A percentile compares a stretch with the other conserved stretches of the same genome.
Conservation (phyloP, 2,797 vertebrate genomes). For the Tympanoctomys barrerae region DNA sequence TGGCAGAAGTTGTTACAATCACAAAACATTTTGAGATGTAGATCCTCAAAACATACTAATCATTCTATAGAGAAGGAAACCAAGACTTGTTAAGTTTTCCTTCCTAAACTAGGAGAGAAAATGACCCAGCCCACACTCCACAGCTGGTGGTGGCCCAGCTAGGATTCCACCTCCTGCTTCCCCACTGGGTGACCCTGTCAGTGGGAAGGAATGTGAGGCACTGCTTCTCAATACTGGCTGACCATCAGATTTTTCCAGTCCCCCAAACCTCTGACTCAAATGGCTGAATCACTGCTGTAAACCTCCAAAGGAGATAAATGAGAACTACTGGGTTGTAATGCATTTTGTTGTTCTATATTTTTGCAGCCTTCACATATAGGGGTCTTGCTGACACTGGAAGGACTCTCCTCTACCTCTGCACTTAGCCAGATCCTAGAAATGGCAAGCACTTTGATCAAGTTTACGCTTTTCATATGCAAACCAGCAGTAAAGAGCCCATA, state of each 20-base stretch:
- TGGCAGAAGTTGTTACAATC: neutral
- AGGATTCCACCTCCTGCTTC: rapidly evolving
- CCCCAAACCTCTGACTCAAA: neutral
- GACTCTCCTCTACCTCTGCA: neutral
- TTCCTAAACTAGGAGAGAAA: neutral
- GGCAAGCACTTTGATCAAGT: neutral
- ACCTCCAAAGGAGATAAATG: neutral
- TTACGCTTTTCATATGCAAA: neutral
- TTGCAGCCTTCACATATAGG: neutral
- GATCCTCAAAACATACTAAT: neutral
- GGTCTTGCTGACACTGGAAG: neutral
- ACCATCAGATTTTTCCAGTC: rapidly evolving
- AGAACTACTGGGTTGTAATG: neutral
- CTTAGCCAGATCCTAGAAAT: neutral
- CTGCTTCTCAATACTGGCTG: neutral
- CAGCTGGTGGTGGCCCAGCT: neutral
- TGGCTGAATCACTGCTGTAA: neutral
- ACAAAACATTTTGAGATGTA: neutral
- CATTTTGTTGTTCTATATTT: neutral
- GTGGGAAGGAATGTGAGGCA: neutral
- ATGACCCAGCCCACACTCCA: neutral
- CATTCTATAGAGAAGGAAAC: neutral
- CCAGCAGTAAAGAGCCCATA: neutral
- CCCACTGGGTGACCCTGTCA: neutral
- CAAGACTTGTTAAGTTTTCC: neutral